A percentile compares a stretch with the other conserved stretches of the same genome.
Conservation (phyloP, 2,888 invertebrate species). For the Xanthorhoe spadicearia region DNA sequence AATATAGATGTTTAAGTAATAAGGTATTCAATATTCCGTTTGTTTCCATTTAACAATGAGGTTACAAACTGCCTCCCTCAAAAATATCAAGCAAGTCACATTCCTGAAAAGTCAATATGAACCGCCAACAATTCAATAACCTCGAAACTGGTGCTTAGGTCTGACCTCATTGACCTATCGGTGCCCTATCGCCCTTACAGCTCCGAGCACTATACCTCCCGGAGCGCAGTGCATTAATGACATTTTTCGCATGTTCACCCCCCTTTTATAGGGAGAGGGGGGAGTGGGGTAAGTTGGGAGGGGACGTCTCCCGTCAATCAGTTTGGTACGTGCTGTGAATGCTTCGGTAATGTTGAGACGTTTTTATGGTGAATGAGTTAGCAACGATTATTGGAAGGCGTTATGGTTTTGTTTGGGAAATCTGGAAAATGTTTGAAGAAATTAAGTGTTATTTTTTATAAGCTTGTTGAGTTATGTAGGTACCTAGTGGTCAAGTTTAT, state of each 20-base stretch:
- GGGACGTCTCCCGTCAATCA: conserved; percentile 84
- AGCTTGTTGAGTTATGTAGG: no score
- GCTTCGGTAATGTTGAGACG: conserved; percentile 61
- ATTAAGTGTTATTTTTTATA: no score
- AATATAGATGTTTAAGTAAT: no score
- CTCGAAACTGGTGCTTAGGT: conserved; percentile 5
- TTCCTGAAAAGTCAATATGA: not conserved
- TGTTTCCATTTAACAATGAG: no score
- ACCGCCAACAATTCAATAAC: conserved; percentile 1
- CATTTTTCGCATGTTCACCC: conserved; percentile 81
- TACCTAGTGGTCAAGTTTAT: no score
- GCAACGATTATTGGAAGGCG: conserved; percentile 65
- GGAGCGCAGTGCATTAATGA: conserved; percentile 77
- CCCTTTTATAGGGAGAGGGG: conserved; percentile 29
- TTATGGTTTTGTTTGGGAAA: conserved; percentile 47
- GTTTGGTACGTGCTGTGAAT: conserved; percentile 82
- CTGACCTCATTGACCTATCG: conserved; percentile 38
- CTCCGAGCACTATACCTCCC: conserved; percentile 50
- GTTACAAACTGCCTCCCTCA: no score
- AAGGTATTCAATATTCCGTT: no score
- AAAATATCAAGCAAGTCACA: no score
- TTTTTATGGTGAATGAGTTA: conserved; percentile 67
- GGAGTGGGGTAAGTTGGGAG: conserved; percentile 50
- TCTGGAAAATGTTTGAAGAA: not conserved
- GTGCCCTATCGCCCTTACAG: conserved; percentile 32